Percentiles rank a stretch among this genome's conserved stretches.
Evolutionary conservation across 2,888 invertebrate species (phyloP).

Genomic region (Drosophila picticornis): DNA sequence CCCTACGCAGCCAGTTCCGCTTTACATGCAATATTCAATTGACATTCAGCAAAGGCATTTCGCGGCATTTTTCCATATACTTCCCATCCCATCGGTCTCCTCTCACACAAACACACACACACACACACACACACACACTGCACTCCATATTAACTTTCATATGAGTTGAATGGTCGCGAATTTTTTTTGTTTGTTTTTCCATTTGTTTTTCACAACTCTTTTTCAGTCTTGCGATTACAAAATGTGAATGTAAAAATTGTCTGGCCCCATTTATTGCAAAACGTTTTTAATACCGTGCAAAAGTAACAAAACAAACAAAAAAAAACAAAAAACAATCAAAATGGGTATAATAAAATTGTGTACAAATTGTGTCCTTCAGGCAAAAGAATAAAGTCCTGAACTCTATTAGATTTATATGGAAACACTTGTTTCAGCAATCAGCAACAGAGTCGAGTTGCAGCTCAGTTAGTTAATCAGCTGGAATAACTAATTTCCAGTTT

Average conservation of each 20-base stretch:
- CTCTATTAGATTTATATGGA: not conserved
- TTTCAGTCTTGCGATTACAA: slow-evolving; percentile 56
- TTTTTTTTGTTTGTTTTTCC: slow-evolving; percentile 13
- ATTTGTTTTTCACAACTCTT: slow-evolving; percentile 8
- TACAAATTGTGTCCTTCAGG: not conserved
- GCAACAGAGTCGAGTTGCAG: not conserved
- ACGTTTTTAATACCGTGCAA: slow-evolving; percentile 27
- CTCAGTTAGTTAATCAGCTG: not conserved
- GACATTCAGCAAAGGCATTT: slow-evolving; percentile 75
- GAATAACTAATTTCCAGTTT: not conserved
- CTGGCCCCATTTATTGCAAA: slow-evolving; percentile 53
- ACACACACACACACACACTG: slow-evolving; percentile 7
- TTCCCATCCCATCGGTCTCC: not conserved
- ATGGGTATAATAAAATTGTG: not conserved
- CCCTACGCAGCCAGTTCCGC: slow-evolving; percentile 12
- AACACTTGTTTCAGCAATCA: not conserved
- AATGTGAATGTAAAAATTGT: slow-evolving; percentile 57
- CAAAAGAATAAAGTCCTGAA: not conserved
- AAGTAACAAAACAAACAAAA: not conserved
- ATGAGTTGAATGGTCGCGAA: slow-evolving; percentile 61
- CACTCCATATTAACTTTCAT: slow-evolving; percentile 70
- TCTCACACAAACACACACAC: not conserved
- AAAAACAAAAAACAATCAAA: not conserved
- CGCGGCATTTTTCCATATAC: slow-evolving; percentile 57
- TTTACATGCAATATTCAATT: slow-evolving; percentile 81